Percentiles rank a stretch among this genome's conserved stretches.
Evolutionary conservation across 1,140 invertebrate species (phyloP).

Genomic region (Eriocheir sinensis): DNA sequence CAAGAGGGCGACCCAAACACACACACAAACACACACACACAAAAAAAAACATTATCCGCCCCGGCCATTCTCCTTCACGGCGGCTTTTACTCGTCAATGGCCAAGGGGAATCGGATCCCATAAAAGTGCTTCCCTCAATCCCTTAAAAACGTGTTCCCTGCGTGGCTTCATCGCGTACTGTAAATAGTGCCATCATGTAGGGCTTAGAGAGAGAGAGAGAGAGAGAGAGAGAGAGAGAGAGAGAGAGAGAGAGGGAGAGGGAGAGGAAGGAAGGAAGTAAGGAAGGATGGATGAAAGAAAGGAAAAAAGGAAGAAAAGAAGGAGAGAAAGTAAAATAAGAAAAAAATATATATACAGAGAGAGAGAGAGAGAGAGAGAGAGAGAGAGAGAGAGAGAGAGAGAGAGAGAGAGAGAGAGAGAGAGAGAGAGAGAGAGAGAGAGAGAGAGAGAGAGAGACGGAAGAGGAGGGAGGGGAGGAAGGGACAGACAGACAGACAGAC

Average conservation of each 20-base stretch:
- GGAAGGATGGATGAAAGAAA: neutral
- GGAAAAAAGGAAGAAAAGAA: neutral
- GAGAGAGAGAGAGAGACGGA: neutral
- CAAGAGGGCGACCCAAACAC: too few species aligned
- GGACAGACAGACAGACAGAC: neutral
- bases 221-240: neutral
- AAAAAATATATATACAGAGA: neutral
- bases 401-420: neutral
- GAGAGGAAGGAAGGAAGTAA: neutral
- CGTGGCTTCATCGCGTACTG: neutral
- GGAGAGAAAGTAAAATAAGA: neutral
- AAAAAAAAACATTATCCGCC: neutral
- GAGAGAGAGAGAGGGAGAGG: neutral
- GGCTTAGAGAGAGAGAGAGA: neutral
- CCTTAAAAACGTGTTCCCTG: neutral
- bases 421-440: neutral
- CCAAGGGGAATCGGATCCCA: conserved; percentile 19
- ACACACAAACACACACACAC: neutral
- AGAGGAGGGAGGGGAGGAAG: neutral
- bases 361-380: neutral
- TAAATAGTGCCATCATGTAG: neutral
- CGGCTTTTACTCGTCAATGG: neutral
- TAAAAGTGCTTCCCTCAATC: neutral
- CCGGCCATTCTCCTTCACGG: neutral
- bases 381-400: conserved; percentile 15